Evolutionary conservation across 2,888 invertebrate genomes (phyloP), one percentile per base, ranked within the genome.

Genomic region (Chloroclystis v-ata): DNA sequence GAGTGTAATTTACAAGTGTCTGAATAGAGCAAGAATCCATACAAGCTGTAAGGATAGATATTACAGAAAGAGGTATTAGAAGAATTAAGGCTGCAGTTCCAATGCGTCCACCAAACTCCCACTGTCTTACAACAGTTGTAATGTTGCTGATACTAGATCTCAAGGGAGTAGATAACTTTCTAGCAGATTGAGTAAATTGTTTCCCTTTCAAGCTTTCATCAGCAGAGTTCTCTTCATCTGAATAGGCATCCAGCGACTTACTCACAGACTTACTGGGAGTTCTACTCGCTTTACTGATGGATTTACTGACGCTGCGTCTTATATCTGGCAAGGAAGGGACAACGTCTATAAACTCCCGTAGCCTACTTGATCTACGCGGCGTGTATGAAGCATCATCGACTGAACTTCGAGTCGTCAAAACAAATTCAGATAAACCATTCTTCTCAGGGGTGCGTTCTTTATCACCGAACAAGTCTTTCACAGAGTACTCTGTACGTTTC

Each of bases 111-210:
- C 82, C 84, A 61, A 87, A 88, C 53, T 89, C 86, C 75, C 75
- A 80, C 60, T 73, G 73, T 28, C 66, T 72, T 13, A 67, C 66
- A 20, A 69, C 54, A 46, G 66, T 64, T 7, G 63, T 47, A 1
- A 76, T 53, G 48, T 67, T 70, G 43, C 55, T 72, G 16, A 77
- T 63, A 54, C 72, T 78, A 16, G 69, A 75, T 37, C 81, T 69
- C 25, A 82, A 45, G 0, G 89, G 88, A 33, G 89, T 89, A 1
- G 85, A 78, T 29, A 89, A 60, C 54, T 81, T 83, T 45, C 88
- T 75, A 2, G 75, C 74, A 1, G 73, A 63, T 1, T 81, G 75
- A 45, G 65, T 72, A 0, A 76, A 74, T 9, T 8, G 14, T 13
- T 72, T 78, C 16, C 67, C 64, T 41, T 60, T 72, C 2, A 43